These are phyloP conservation scores for Lycophotia porphyrea DNA, from an alignment of 2,888 invertebrate species.

Conservation along the genomic window DNA sequence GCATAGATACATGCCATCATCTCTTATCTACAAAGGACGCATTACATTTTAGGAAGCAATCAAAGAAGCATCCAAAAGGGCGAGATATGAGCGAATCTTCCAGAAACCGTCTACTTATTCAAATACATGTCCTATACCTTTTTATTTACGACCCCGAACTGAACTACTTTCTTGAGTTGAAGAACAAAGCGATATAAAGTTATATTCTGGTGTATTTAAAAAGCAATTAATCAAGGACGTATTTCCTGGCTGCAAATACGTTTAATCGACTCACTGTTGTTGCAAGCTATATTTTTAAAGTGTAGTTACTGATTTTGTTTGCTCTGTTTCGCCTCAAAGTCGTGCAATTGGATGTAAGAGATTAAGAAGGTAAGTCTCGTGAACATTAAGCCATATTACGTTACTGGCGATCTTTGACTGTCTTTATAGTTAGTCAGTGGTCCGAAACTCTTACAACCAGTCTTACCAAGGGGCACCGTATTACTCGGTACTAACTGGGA, in stretches of 20 bases:
- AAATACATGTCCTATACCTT: conserved; percentile 4
- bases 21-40: conserved; percentile 29
- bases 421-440: too few relatives aligned
- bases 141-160: conserved; percentile 8
- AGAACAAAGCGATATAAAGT: conserved; percentile 22
- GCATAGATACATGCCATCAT: background rate
- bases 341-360: background rate
- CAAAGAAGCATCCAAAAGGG: conserved; percentile 13
- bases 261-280: conserved; percentile 24
- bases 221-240: conserved; percentile 39
- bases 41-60: conserved; percentile 36
- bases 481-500: too few relatives aligned
- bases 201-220: conserved; percentile 40
- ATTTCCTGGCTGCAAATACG: conserved; percentile 24
- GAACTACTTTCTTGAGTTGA: background rate
- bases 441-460: too few relatives aligned
- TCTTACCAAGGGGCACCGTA: too few relatives aligned
- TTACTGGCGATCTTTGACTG: too few relatives aligned
- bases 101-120: background rate
- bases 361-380: background rate
- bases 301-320: conserved; percentile 7
- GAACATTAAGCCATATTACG: background rate
- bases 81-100: conserved; percentile 9
- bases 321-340: background rate
- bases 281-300: conserved; percentile 7